Percentiles rank a stretch among this genome's conserved stretches.
These are phyloP conservation scores for Sebastes fasciatus DNA, from an alignment of 2,113 vertebrate species.

Conservation along the genomic window DNA sequence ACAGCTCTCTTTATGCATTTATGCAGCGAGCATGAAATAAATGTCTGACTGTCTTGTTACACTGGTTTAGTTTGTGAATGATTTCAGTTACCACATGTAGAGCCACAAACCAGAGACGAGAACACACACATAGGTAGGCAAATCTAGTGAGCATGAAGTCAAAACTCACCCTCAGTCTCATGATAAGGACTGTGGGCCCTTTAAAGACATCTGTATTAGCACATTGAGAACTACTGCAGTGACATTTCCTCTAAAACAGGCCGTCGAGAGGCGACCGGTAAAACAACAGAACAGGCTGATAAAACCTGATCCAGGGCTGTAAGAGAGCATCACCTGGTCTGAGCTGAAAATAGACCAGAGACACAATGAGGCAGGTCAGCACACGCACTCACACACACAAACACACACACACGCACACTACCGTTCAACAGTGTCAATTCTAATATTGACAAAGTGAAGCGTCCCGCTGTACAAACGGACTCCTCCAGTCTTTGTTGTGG, in stretches of 20 bases:
- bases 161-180: neutral
- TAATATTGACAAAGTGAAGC: neutral
- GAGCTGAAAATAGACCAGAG: neutral
- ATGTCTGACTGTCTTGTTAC: no score
- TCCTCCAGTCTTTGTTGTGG: neutral
- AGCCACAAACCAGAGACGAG: neutral
- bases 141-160: neutral
- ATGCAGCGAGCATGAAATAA: no score
- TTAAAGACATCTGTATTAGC: neutral
- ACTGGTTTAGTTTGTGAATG: neutral
- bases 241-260: neutral
- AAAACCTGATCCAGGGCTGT: neutral
- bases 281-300: neutral
- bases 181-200: neutral
- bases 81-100: neutral
- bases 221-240: neutral
- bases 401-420: neutral
- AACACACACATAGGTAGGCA: no score
- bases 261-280: neutral
- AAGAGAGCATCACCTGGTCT: neutral
- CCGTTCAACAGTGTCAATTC: neutral
- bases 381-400: neutral
- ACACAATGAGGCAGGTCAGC: neutral
- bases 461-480: neutral
- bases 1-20: no score